Evolutionary conservation across 92 coral and sea anemone species (phyloP), one percentile per base, ranked within the genome.

Genomic region (Phenganax subtilis): DNA sequence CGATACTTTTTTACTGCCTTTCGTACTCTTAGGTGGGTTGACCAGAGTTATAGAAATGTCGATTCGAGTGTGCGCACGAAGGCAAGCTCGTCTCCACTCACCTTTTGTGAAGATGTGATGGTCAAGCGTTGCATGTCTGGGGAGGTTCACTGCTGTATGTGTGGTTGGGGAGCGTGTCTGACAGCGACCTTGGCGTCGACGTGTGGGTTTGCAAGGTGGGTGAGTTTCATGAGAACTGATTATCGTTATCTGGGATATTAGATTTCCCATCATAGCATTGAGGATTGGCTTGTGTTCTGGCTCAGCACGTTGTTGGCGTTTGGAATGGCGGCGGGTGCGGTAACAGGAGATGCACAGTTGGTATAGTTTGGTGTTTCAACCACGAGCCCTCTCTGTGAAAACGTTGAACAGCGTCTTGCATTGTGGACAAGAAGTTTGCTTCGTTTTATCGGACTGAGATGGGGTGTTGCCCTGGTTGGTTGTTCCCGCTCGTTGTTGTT

Each of bases 351-450:
- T 88, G 65, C 86, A 88, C 28, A 88, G 59, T 44, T 81, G 81
- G 81, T 88, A 84, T 3, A 88, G 88, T 54, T 85, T 85, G 25
- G 66, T 37, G 82, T 88, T 85, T 87, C 88, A 85, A 51, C 91
- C 86, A 57, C 85, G 76, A 6, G 90, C 84, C 14, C 93, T 86
- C 69, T 90, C 85, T 9, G 93, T 87, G 73, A 87, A 90, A 51
- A 88, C 68, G 54, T 82, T 76, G 60, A 12, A 88, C n/a, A 56
- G n/a, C 53, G 44, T 59, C 57, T 71, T 71, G 85, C 88, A 88
- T 69, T 81, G 86, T 3, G 84, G 90, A 81, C 90, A 88, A 1
- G 75, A 66, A 6, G 88, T 75, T 11, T 55, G 75, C 64, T 69
- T 88, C 56, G 56, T 71, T 71, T 56, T 53, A 57, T 85, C 89